Conservation (phyloP, 2,797 vertebrate species). For the Geotrypetes seraphini region DNA sequence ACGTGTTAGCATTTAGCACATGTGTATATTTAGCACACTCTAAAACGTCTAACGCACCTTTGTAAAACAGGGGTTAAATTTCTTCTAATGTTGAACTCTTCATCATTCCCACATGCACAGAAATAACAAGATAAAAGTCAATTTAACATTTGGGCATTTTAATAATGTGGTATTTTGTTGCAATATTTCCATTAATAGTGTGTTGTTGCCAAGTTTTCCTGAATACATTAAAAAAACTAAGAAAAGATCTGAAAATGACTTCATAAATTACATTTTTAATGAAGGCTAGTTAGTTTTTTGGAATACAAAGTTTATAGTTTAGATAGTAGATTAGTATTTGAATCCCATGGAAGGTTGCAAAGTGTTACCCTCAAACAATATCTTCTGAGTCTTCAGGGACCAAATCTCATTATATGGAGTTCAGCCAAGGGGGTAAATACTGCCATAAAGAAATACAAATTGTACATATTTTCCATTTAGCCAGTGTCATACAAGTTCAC, state of each 20-base stretch:
- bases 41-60: too few relatives aligned
- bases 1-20: too few relatives aligned
- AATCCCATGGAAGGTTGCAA: slow-evolving; percentile 56
- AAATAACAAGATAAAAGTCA: slow-evolving; percentile 33
- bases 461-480: slow-evolving; percentile 78
- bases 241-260: slow-evolving; percentile 23
- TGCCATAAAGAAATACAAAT: slow-evolving; percentile 81
- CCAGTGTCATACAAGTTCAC: slow-evolving; percentile 77
- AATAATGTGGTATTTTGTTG: slow-evolving; percentile 35
- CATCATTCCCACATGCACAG: slow-evolving; percentile 15
- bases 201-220: slow-evolving; percentile 40
- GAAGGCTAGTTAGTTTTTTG: too few relatives aligned
- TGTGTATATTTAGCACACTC: too few relatives aligned
- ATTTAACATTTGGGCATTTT: slow-evolving; percentile 34
- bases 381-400: slow-evolving; percentile 60
- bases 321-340: slow-evolving; percentile 46
- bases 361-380: slow-evolving; percentile 58
- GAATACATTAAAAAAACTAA: slow-evolving; percentile 24
- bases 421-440: slow-evolving; percentile 73
- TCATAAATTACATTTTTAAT: slow-evolving; percentile 35
- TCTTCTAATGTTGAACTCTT: too few relatives aligned
- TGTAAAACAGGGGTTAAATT: too few relatives aligned
- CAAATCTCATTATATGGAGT: slow-evolving; percentile 67
- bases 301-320: slow-evolving; percentile 49
- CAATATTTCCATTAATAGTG: slow-evolving; percentile 25